Evolutionary conservation across 2,888 invertebrate species (phyloP).

Genomic region (Nesidiocoris tenuis): DNA sequence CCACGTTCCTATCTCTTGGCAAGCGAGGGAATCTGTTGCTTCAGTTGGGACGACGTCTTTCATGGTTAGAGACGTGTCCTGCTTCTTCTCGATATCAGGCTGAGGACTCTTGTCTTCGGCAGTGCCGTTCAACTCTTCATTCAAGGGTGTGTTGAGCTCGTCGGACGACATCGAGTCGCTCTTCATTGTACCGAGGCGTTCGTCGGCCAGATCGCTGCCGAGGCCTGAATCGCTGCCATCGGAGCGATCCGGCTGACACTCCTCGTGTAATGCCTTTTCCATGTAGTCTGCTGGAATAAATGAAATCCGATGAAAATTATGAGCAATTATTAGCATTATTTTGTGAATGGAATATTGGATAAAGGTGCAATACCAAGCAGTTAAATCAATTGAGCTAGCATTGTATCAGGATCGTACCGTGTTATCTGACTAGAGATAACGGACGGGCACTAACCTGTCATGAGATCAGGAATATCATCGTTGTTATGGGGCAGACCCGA

Average conservation of each 20-base stretch:
- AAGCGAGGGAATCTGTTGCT: neutral
- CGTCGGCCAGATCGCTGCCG: constrained; percentile 72
- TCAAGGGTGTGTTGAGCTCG: constrained; percentile 44
- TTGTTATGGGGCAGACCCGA: constrained; percentile 20
- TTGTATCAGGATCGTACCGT: no score
- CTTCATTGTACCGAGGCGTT: constrained; percentile 44
- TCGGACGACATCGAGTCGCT: constrained; percentile 49
- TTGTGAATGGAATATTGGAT: no score
- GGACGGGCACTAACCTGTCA: constrained; percentile 18
- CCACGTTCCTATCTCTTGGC: neutral
- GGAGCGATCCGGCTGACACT: constrained; percentile 58
- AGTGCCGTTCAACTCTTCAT: neutral
- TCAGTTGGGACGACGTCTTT: neutral
- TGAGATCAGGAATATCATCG: constrained; percentile 34
- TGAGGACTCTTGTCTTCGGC: neutral
- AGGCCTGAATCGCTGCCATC: constrained; percentile 83
- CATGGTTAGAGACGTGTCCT: neutral
- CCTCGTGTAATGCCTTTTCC: constrained; percentile 44
- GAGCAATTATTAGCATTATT: no score
- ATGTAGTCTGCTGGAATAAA: constrained; percentile 17
- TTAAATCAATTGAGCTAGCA: no score
- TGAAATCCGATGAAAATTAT: neutral
- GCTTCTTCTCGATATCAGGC: neutral
- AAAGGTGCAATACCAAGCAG: no score
- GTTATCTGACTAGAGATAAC: no score